Evolutionary conservation across 2,113 vertebrate genomes (phyloP).

Genomic region (Gopherus evgoodei): DNA sequence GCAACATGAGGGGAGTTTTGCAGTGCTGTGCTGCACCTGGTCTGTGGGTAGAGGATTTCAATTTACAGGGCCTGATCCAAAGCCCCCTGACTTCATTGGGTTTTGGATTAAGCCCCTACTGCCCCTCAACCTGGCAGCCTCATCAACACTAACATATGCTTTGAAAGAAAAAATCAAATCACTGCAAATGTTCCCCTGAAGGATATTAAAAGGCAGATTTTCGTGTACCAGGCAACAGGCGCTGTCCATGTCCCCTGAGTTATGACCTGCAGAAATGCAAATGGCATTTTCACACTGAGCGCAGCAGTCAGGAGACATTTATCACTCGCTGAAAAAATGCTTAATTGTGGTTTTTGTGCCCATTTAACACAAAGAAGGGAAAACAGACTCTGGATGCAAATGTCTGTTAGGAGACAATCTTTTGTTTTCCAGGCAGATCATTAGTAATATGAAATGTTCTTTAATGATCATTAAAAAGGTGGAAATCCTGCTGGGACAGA

Average conservation of each 20-base stretch:
- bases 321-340: conserved; percentile 15
- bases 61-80: neutral
- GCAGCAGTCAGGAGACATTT: conserved; percentile 45
- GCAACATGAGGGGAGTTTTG: neutral
- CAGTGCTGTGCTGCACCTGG: neutral
- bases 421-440: conserved; percentile 23
- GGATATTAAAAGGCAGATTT: neutral
- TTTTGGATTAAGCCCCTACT: neutral
- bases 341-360: conserved; percentile 15
- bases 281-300: conserved; percentile 21
- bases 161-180: conserved; percentile 39
- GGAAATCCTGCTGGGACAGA: neutral
- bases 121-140: neutral
- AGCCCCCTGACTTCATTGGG: neutral
- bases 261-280: conserved; percentile 48
- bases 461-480: neutral
- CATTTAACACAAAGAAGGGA: neutral
- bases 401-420: neutral
- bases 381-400: neutral
- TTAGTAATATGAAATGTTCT: neutral
- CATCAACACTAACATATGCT: neutral
- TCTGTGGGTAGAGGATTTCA: neutral
- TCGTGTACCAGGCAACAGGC: neutral
- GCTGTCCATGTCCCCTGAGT: neutral
- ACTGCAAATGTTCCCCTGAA: neutral